Base-by-base conservation (phyloP, 2,113 vertebrate species). In the Herpetotheres cachinnans region DNA sequence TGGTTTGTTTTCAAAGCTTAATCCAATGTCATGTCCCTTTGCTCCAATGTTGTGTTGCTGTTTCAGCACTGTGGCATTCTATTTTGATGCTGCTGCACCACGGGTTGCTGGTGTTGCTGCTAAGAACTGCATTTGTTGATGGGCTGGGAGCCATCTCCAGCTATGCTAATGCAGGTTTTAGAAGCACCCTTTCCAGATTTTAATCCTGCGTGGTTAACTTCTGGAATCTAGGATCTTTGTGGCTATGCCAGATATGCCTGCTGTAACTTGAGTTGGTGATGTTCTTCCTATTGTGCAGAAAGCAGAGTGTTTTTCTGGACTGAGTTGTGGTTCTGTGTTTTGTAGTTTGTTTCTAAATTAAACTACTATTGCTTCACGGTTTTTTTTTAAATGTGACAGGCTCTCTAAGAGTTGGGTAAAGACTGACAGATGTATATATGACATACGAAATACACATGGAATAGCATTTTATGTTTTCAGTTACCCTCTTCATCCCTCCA, bases 291-390 rank as follows among this genome's bases (percentile, higher is more conserved):
- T 1, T 30, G 42, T 1, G 2, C 77, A 67, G 69, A 55, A 58
- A 18, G 72, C 17, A 29, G 34, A 24, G 2, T 3, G 58, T 36
- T 90, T 66, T 86, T 71, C 91, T 81, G 86, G 55, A 50, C 59
- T 27, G 52, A 82, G 25, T 8, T 71, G 83, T 30, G 65, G 69
- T 78, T 89, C 56, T 66, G 61, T 38, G 46, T 74, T 66, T 36
- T 82, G 59, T n/a, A 78, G 66, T 52, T 84, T 29, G 50, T 55
- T 95, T 89, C 72, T 52, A 72, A 93, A 55, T 29, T 63, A n/a
- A 78, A 49, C 16, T 70, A 59, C n/a, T 10, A 56, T 1, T 0
- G 1, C 42, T 46, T 66, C 46, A 7, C 0, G 0, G 3, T 65
- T 80, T 90, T 70, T 26, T 73, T 61, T 59, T 24, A 14, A 84